Percentiles rank a stretch among this genome's conserved stretches.
phyloP scores from a whole-genome alignment of 2,113 vertebrate genomes.

The Eira barbara region DNA sequence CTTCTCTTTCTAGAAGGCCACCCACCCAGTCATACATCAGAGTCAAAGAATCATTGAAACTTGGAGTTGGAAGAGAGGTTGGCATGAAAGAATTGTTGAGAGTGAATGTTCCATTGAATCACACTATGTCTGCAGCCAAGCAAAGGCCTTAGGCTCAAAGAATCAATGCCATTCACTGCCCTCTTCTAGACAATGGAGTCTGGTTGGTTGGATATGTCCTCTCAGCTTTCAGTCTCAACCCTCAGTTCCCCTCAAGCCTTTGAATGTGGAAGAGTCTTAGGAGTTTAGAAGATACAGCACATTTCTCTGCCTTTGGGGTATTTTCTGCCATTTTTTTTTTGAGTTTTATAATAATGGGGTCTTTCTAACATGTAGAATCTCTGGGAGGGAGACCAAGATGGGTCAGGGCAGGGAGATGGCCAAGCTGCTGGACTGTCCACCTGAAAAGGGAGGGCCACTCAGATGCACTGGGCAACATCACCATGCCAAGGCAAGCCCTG shows the following conservation, averaged over 20 bases:
- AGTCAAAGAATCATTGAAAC: constrained; percentile 52
- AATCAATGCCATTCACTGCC: background rate
- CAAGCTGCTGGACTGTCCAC: background rate
- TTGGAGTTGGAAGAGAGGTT: constrained; percentile 55
- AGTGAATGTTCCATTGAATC: constrained; percentile 43
- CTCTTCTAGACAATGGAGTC: background rate
- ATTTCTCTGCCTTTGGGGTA: background rate
- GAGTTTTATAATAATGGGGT: background rate
- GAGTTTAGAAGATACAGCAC: background rate
- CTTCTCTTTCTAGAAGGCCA: constrained; percentile 41
- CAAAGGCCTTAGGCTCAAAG: constrained; percentile 30
- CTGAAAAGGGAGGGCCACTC: background rate
- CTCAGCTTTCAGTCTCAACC: background rate
- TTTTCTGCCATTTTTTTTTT: background rate
- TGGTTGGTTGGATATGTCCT: background rate
- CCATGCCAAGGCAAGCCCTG: fast-evolving
- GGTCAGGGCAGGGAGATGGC: background rate
- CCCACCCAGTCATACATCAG: constrained; percentile 41
- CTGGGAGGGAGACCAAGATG: background rate
- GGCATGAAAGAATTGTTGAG: constrained; percentile 35
- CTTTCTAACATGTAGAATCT: background rate
- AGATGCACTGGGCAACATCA: background rate
- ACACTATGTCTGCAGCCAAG: constrained; percentile 43
- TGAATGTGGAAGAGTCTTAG: background rate
- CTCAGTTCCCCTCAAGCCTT: background rate